Conservation (phyloP, 2,113 vertebrate species). For the Microtus ochrogaster region DNA sequence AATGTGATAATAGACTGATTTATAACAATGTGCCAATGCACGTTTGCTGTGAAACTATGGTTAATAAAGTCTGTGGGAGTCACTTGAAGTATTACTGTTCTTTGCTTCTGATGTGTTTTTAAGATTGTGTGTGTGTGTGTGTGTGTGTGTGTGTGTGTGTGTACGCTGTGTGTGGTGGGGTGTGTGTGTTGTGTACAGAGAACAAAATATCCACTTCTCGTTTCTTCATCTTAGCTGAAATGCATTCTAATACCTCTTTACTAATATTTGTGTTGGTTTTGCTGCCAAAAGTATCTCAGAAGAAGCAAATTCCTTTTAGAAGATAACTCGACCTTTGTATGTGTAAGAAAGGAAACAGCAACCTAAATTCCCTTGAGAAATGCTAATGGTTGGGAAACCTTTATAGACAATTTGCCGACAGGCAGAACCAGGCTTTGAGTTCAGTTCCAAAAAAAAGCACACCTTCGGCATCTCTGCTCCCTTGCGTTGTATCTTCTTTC, state of each 20-base stretch:
- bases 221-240: background rate
- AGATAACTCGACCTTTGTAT: background rate
- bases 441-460: background rate
- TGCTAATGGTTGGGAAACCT: background rate
- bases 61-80: background rate
- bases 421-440: background rate
- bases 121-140: background rate
- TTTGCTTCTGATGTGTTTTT: background rate
- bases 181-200: background rate
- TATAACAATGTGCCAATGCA: background rate
- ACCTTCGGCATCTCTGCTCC: background rate
- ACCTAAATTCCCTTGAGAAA: conserved; percentile 3
- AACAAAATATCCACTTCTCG: background rate
- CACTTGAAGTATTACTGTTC: background rate
- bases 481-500: background rate
- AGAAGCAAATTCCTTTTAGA: conserved; percentile 35
- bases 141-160: background rate
- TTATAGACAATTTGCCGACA: background rate
- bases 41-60: background rate
- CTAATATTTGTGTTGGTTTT: background rate
- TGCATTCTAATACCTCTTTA: background rate
- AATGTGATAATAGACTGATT: background rate
- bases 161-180: background rate
- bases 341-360: background rate
- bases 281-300: conserved; percentile 23